phyloP scores from a whole-genome alignment of 35 echinoderm and acorn worm genomes.

The Anneissia japonica region DNA sequence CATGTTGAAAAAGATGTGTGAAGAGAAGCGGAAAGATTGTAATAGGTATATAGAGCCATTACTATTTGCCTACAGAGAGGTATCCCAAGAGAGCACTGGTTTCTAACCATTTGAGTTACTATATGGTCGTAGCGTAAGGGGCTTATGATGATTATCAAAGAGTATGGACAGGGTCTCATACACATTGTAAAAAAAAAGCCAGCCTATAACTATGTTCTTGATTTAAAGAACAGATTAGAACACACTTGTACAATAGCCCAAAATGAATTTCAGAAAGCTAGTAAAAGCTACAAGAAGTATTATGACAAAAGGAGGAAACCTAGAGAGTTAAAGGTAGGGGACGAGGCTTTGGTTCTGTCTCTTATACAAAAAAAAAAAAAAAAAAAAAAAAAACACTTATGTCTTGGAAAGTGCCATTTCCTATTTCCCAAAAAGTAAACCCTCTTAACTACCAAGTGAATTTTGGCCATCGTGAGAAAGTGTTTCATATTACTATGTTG shows the following conservation, averaged over 20 bases:
- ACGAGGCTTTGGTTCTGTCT: conserved; percentile 32
- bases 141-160: conserved; percentile 54
- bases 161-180: conserved; percentile 42
- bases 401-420: conserved; percentile 25
- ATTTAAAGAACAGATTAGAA: conserved; percentile 12
- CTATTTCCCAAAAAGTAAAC: conserved; percentile 5
- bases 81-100: conserved; percentile 33
- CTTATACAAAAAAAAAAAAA: no score
- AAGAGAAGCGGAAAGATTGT: no score
- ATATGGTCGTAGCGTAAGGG: conserved; percentile 47
- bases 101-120: conserved; percentile 64
- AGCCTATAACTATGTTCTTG: conserved; percentile 42
- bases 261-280: not conserved
- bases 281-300: not conserved
- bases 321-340: conserved; percentile 28
- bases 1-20: no score
- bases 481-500: conserved; percentile 26
- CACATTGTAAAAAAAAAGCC: conserved; percentile 20
- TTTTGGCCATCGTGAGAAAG: conserved; percentile 22
- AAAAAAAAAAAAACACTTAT: conserved; percentile 25
- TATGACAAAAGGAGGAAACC: conserved; percentile 32
- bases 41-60: no score
- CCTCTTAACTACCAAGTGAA: conserved; percentile 17
- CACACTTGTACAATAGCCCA: conserved; percentile 25
- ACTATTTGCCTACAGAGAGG: conserved; percentile 50